phyloP scores from a whole-genome alignment of 1,140 invertebrate species.

The Drosophila watanabei region DNA sequence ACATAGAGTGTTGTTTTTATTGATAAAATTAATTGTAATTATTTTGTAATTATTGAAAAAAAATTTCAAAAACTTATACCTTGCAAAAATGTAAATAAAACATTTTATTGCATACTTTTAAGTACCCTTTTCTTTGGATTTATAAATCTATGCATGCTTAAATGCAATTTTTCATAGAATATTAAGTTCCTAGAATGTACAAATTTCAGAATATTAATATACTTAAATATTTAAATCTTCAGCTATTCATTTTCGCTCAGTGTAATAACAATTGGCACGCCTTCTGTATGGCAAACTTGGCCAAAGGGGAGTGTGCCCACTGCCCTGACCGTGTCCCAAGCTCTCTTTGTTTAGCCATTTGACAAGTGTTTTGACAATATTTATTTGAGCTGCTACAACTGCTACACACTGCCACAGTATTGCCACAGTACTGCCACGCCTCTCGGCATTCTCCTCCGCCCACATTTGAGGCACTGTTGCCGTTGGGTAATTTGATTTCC shows the following conservation, averaged over 20 bases:
- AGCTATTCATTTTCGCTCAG: background rate
- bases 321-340: conserved; percentile 14
- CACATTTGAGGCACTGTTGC: conserved; percentile 21
- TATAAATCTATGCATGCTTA: no score
- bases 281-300: conserved; percentile 31
- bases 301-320: conserved; percentile 1
- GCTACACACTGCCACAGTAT: conserved; percentile 8
- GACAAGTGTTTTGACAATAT: conserved; percentile 85
- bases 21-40: background rate
- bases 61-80: no score
- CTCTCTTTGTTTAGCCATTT: conserved; percentile 79
- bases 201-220: background rate
- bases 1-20: no score
- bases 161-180: background rate
- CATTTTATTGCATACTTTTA: no score
- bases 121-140: no score
- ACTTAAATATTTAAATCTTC: background rate
- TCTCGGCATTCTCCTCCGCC: no score
- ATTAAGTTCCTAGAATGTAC: background rate
- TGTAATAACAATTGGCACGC: conserved; percentile 65
- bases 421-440: no score
- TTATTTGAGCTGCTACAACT: conserved; percentile 66
- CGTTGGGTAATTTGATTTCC: conserved; percentile 74
- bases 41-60: background rate
- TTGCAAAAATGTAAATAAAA: no score